Evolutionary conservation across 1,140 invertebrate species (phyloP), one percentile per base, ranked within the genome.

Genomic region (Campoletis sonorensis): DNA sequence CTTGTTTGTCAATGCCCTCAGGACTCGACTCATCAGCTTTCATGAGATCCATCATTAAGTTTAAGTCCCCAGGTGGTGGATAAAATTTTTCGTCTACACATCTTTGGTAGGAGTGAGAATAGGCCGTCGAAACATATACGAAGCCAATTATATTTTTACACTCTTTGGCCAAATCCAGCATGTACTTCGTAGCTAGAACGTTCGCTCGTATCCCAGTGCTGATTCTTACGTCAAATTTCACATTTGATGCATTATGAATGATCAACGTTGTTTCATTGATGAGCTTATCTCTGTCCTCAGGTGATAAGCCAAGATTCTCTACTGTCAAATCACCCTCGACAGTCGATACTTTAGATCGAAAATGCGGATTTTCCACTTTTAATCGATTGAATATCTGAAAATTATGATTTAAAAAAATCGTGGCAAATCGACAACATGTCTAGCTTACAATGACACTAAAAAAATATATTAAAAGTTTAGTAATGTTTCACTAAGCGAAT

Each of bases 231-330:
- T 98, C 95, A 87, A 98, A 98, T 64, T 96, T 95, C 1, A 98
- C 94, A 0, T 97, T 97, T 0, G 97, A 97, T 0, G 97, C 98
- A 23, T 95, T 96, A 88, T 99, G 97, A 88, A 98, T 96, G 8
- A 99, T 96, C 80, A 98, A 93, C 64, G 88, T 84, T 70, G 96
- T 94, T 85, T 94, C 93, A 37, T 94, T 91, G 1, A 89, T 88
- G 0, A 97, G 85, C 1, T 90, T 88, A 71, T 93, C 88, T 21
- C 92, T 88, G 85, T 97, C 95, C 54, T 94, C 90, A 1, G 93
- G 88, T 21, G 91, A 93, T 5, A 98, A 92, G 5, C 96, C 97
- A 0, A 98, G 87, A 0, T 94, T 93, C 0, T 94, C 93, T 45
- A 94, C 82, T 33, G 92, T 90, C 81, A 96, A 93, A 86, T 98